Evolutionary conservation across 2,888 invertebrate species (phyloP), one percentile per base, ranked within the genome.

Genomic region (Eulithis testata): DNA sequence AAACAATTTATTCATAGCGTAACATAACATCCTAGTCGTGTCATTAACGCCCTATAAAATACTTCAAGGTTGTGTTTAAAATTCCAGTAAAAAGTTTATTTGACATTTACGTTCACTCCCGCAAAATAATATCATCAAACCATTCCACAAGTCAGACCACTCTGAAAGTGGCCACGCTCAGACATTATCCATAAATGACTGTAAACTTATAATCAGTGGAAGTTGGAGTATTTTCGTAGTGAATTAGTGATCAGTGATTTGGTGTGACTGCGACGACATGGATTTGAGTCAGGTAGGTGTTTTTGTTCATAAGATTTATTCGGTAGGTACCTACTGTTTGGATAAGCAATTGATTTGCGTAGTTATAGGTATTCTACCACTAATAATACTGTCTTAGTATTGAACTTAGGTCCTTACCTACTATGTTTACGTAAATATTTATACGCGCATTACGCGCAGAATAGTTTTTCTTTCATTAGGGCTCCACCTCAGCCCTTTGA

Each of bases 251-350:
- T 57, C 4, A 9, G 59, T 59, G 51, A 14, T n/a, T 52, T 63
- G 63, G 60, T 66, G 65, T 47, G 57, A 47, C 54, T 55, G 44
- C 50, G 14, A 51, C 52, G 51, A n/a, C 45, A 64, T 87, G 87
- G 86, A 87, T 77, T 75, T 87, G 63, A 87, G 85, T 74, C 86
- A 87, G 86, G 86, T 86, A 78, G 65, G 81, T 73, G 65, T 31
- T 71, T 60, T 60, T 68, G 63, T 61, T 50, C 60, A 11, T 21
- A 4, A 31, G 1, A 31, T 4, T 21, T 21, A 21, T 21, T 21
- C 21, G 21, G 31, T 31, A 31, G 31, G 31, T 31, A 31, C 4
- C 31, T 31, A 31, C 31, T 31, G 21, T 21, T 2, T 31, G 31
- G 31, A 31, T 0, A 31, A 4, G 31, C 31, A 6, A 31, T 2